Percentiles rank a stretch among this genome's conserved stretches.
Evolutionary conservation across 2,888 invertebrate genomes (phyloP).

Genomic region (Caenorhabditis macrosperma): DNA sequence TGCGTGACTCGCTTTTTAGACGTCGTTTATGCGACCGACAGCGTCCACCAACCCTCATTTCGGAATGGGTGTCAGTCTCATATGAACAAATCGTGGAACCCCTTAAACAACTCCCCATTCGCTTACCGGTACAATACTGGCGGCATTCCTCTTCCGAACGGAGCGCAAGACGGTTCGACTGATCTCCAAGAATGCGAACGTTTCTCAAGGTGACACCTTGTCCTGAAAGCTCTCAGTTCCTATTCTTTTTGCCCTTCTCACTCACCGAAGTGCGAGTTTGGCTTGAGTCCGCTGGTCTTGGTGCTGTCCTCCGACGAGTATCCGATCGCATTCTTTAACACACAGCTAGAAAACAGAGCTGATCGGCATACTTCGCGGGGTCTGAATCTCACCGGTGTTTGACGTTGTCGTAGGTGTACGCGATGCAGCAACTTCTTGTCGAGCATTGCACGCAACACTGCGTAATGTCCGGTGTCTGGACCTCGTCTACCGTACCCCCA

Average conservation of each 20-base stretch:
- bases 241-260: background rate
- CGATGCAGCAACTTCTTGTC: constrained; percentile 71
- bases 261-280: constrained; percentile 69
- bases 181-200: constrained; percentile 72
- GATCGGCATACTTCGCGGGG: background rate
- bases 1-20: constrained; percentile 40
- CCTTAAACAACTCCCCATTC: too few relatives aligned
- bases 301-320: constrained; percentile 69
- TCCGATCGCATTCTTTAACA: constrained; percentile 75
- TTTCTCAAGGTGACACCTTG: constrained; percentile 71
- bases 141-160: constrained; percentile 73
- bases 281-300: constrained; percentile 75
- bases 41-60: constrained; percentile 16
- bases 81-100: background rate
- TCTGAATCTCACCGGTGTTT: constrained; percentile 53
- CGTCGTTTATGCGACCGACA: constrained; percentile 33
- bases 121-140: constrained; percentile 75
- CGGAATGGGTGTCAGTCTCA: constrained; percentile 29
- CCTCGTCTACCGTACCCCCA: constrained; percentile 77
- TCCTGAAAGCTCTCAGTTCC: constrained; percentile 44
- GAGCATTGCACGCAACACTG: constrained; percentile 67
- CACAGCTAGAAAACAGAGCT: constrained; percentile 67
- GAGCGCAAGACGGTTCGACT: constrained; percentile 63
- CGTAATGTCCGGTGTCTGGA: constrained; percentile 68
- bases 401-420: constrained; percentile 65